phyloP scores from a whole-genome alignment of 2,113 vertebrate genomes.

The Chaenogobius annularis region DNA sequence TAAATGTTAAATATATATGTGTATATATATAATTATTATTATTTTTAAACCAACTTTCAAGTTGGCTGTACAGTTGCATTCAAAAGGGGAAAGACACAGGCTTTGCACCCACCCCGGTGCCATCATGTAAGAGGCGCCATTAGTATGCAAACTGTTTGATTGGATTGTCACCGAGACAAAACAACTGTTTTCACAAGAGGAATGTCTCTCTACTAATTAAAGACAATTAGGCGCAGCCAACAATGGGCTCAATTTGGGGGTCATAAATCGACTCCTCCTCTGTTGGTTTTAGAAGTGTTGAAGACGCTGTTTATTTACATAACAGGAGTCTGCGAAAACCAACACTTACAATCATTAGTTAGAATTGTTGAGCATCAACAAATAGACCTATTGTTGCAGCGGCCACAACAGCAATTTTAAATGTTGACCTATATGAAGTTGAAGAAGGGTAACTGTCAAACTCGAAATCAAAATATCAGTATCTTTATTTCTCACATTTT shows the following conservation, averaged over 20 bases:
- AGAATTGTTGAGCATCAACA: constrained; percentile 6
- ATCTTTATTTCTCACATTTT: background rate
- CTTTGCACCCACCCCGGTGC: constrained; percentile 62
- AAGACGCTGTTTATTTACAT: constrained; percentile 70
- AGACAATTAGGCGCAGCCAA: constrained; percentile 75
- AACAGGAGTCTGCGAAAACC: constrained; percentile 56
- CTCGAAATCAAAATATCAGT: background rate
- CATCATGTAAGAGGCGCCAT: constrained; percentile 57
- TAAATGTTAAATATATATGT: no score
- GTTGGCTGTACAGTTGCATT: no score
- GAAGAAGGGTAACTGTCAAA: background rate
- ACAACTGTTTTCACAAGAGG: constrained; percentile 73
- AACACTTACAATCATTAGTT: constrained; percentile 41
- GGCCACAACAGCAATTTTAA: background rate
- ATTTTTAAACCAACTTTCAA: no score
- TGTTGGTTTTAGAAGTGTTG: constrained; percentile 70
- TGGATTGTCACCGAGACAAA: constrained; percentile 66
- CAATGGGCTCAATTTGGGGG: constrained; percentile 72
- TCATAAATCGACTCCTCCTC: constrained; percentile 74
- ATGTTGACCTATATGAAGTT: background rate
- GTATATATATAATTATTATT: no score
- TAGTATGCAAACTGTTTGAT: constrained; percentile 77
- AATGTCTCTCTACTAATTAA: constrained; percentile 77
- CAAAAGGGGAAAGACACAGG: constrained; percentile 24
- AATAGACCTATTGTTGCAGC: constrained; percentile 2